Base-by-base conservation (phyloP, 2,113 vertebrate species). In the Gallinago paraguaiae region DNA sequence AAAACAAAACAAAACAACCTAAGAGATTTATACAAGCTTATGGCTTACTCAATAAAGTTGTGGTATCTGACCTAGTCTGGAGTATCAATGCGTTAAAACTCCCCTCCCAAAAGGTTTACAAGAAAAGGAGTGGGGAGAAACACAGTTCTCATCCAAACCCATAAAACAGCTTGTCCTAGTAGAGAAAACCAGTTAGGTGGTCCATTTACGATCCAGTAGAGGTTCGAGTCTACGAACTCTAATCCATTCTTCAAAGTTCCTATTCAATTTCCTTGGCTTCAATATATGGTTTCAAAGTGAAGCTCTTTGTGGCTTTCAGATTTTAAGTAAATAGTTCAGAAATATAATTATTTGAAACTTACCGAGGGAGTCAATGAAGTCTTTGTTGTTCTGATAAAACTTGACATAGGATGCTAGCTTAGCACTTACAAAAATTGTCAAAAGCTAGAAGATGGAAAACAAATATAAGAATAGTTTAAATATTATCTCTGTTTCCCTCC, bases 331-430 rank as follows among this genome's bases (percentile, higher is more conserved):
- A 80, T 3, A 41, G 70, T 69, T 69, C 27, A 88, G 27, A 90
- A 89, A 93, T 33, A 7, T 20, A 82, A 56, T 4, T 18, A 94
- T 60, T 61, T 88, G 82, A 94, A 93, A 98, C 99, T 99, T 98
- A 99, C 99, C 99, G 54, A 99, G 98, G 81, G 99, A 99, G 95
- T 99, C 99, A 95, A 99, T 99, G 98, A 99, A 99, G 98, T 99
- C 99, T 98, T 99, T 99, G 98, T 99, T 99, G 98, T 97, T 99
- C 98, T 99, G 99, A 97, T 99, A 99, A 97, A 99, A 99, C 96
- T 99, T 99, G 86, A 99, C 98, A 84, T 99, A 99, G 25, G 99
- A 98, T 67, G 95, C 98, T 92, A 99, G 98, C 93, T 99, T 99
- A 90, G 98, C 99, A 90, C 99, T 99, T 96, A 99, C 99, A 97